Percentiles rank a stretch among this genome's conserved stretches.
Conservation (phyloP, 2,797 vertebrate genomes). For the Borostomias antarcticus region DNA sequence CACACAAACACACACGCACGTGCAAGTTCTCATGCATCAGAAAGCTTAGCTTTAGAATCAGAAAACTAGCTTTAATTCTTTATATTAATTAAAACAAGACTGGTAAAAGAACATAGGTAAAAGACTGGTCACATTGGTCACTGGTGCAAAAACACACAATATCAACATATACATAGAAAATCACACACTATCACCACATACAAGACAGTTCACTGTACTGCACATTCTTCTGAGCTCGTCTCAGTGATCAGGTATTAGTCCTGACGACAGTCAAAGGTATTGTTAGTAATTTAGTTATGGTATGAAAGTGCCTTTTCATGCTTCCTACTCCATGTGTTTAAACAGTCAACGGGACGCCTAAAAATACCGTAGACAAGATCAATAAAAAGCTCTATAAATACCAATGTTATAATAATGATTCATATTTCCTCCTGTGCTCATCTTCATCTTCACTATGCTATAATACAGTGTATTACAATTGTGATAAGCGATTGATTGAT, state of each 20-base stretch:
- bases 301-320: slow-evolving; percentile 54
- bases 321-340: slow-evolving; percentile 11
- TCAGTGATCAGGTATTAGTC: slow-evolving; percentile 1
- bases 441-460: slow-evolving; percentile 23
- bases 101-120: slow-evolving; percentile 5
- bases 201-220: slow-evolving; percentile 2
- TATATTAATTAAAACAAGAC: not conserved
- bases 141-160: slow-evolving; percentile 1
- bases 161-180: not conserved
- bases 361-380: slow-evolving; percentile 55
- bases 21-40: not conserved
- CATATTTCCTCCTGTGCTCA: slow-evolving; percentile 22
- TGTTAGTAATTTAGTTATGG: slow-evolving; percentile 26
- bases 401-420: slow-evolving; percentile 30
- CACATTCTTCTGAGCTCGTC: not conserved
- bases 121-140: slow-evolving; percentile 8
- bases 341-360: slow-evolving; percentile 14
- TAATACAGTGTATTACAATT: slow-evolving; percentile 48
- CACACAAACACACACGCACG: not conserved
- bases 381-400: slow-evolving; percentile 48
- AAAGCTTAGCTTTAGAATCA: slow-evolving; percentile 5
- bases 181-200: too few species aligned
- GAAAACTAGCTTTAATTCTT: slow-evolving; percentile 24
- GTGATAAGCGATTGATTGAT: slow-evolving; percentile 15
- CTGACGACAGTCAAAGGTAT: slow-evolving; percentile 25